phyloP scores from a whole-genome alignment of 2,888 invertebrate genomes.

The Chirona hameri region DNA sequence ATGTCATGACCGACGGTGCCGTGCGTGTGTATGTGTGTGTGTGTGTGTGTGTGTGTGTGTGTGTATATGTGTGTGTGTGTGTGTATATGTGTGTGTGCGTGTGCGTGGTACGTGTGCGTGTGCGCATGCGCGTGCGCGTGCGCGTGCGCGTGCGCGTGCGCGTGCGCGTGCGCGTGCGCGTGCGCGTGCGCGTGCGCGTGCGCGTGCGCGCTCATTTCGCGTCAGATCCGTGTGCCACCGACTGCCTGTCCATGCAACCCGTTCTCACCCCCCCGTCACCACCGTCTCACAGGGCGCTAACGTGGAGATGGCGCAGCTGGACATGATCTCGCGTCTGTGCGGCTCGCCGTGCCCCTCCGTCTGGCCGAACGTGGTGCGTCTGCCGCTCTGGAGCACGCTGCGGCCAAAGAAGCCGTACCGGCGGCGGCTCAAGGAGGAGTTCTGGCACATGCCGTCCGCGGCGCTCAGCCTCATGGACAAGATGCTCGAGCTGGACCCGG shows the following conservation, averaged over 20 bases:
- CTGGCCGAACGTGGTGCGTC: conserved; percentile 92
- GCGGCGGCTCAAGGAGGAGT: conserved; percentile 85
- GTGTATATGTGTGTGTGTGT: no score
- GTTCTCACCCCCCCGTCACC: neutral
- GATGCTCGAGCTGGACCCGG: conserved; percentile 95
- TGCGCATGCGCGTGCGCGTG: no score
- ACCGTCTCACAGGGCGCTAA: conserved; percentile 61
- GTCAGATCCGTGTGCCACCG: no score
- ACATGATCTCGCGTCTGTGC: conserved; percentile 88
- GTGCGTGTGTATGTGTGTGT: no score
- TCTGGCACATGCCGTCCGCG: conserved; percentile 75
- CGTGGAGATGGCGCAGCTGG: conserved; percentile 87
- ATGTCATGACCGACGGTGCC: no score
- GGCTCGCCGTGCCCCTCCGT: conserved; percentile 94
- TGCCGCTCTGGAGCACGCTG: conserved; percentile 87
- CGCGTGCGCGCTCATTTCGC: no score
- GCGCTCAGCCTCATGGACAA: conserved; percentile 88
- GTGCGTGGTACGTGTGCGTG: no score
- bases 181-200: no score
- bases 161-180: no score
- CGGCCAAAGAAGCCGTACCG: conserved; percentile 87
- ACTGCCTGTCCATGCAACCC: conserved; percentile 39
- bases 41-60: no score
- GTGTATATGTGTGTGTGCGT: no score
- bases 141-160: no score